Conservation (phyloP, 2,113 vertebrate species). For the Pionites leucogaster region DNA sequence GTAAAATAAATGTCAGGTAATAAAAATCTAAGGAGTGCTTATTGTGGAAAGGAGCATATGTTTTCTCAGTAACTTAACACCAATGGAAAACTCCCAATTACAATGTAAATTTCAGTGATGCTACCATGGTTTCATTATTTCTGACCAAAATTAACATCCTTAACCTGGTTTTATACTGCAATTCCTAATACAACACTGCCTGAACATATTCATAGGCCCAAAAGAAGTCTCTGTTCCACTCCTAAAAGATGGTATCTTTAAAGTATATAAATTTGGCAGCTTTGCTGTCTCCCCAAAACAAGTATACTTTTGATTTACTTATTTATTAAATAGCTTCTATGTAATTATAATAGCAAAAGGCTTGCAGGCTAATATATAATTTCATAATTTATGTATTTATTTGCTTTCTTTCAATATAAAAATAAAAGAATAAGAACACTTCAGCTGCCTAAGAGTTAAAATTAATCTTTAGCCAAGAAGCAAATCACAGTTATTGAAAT, state of each 20-base stretch:
- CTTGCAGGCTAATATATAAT: background rate
- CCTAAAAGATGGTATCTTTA: background rate
- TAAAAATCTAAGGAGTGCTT: background rate
- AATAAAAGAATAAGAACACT: background rate
- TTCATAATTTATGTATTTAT: background rate
- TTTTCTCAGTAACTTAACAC: background rate
- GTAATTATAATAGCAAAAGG: background rate
- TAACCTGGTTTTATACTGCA: background rate
- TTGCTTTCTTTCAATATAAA: background rate
- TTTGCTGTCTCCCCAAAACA: background rate
- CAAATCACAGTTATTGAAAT: background rate
- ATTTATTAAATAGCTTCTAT: background rate
- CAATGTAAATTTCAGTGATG: background rate
- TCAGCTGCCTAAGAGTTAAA: background rate
- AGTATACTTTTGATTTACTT: background rate
- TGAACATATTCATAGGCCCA: background rate
- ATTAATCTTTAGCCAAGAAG: background rate
- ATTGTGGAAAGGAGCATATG: background rate
- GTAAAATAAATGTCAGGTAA: background rate
- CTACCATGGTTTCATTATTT: background rate
- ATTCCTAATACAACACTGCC: background rate
- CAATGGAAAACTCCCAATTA: background rate
- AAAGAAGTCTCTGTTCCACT: background rate
- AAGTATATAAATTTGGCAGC: background rate
- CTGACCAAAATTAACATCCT: background rate